These are phyloP conservation scores for Tyrophagus putrescentiae DNA, from an alignment of 1,140 invertebrate genomes.

Conservation along the genomic window DNA sequence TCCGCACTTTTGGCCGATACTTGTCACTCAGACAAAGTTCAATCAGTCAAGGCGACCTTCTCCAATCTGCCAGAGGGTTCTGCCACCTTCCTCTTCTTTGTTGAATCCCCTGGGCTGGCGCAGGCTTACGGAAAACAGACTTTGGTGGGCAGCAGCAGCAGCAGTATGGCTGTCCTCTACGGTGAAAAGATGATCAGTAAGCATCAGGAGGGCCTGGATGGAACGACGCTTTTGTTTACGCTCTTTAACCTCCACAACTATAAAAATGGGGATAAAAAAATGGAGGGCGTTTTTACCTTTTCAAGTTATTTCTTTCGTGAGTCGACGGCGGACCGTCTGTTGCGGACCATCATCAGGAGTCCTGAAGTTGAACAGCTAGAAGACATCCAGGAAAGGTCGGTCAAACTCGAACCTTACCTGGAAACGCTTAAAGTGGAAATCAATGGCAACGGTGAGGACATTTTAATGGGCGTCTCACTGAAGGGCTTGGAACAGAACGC, in stretches of 20 bases:
- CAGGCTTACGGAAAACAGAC: too few relatives aligned
- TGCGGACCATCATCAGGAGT: too few relatives aligned
- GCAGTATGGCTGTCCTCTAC: not conserved
- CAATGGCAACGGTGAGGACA: constrained; percentile 1
- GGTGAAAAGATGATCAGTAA: not conserved
- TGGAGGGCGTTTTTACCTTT: not conserved
- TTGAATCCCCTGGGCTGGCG: not conserved
- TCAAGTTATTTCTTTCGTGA: not conserved
- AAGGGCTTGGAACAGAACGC: not conserved
- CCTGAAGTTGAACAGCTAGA: too few relatives aligned
- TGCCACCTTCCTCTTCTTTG: not conserved
- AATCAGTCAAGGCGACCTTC: not conserved
- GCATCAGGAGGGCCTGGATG: constrained; percentile 2
- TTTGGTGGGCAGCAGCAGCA: too few relatives aligned
- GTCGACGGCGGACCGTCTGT: not conserved
- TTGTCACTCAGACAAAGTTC: not conserved
- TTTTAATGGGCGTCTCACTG: not conserved
- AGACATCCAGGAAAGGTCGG: not conserved
- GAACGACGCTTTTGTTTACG: not conserved
- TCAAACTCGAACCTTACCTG: not conserved
- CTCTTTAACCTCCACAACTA: constrained; percentile 9
- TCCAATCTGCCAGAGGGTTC: not conserved
- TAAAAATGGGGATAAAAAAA: not conserved
- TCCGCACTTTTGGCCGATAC: not conserved
- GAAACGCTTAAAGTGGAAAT: constrained; percentile 6